A percentile compares a stretch with the other conserved stretches of the same genome.
Evolutionary conservation across 2,113 vertebrate species (phyloP).

Genomic region (Corvus moneduloides): DNA sequence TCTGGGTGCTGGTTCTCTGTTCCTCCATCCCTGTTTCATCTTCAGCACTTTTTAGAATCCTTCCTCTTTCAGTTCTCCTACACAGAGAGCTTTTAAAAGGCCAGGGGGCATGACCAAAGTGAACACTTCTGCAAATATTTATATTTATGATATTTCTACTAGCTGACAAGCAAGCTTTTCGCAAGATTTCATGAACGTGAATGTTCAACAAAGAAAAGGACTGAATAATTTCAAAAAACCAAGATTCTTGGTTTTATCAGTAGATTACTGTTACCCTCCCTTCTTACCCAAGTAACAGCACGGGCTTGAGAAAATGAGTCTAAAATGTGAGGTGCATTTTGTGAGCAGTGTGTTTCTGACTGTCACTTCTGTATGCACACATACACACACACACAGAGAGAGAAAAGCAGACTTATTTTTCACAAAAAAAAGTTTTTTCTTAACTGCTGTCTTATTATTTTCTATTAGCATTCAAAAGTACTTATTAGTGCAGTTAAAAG

Average conservation of each 20-base stretch:
- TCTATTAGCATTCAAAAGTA: background rate
- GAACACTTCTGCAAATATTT: background rate
- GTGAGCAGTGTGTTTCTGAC: background rate
- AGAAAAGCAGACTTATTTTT: background rate
- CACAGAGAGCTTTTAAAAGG: background rate
- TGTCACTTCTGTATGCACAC: background rate
- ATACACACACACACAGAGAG: background rate
- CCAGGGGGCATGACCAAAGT: background rate
- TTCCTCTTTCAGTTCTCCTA: background rate
- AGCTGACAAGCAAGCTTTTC: background rate
- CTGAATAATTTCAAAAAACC: background rate
- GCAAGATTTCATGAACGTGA: background rate
- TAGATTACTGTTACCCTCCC: background rate
- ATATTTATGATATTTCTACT: background rate
- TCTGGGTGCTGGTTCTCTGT: background rate
- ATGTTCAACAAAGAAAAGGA: background rate
- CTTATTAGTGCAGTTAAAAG: background rate
- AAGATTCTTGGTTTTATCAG: background rate
- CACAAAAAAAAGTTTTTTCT: background rate
- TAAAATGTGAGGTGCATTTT: background rate
- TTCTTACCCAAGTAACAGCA: background rate
- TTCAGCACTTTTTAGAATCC: background rate
- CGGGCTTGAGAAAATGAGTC: background rate
- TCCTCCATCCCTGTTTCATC: background rate
- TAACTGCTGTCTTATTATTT: background rate